phyloP scores from a whole-genome alignment of 1,140 invertebrate species.

The Drosophila insularis region DNA sequence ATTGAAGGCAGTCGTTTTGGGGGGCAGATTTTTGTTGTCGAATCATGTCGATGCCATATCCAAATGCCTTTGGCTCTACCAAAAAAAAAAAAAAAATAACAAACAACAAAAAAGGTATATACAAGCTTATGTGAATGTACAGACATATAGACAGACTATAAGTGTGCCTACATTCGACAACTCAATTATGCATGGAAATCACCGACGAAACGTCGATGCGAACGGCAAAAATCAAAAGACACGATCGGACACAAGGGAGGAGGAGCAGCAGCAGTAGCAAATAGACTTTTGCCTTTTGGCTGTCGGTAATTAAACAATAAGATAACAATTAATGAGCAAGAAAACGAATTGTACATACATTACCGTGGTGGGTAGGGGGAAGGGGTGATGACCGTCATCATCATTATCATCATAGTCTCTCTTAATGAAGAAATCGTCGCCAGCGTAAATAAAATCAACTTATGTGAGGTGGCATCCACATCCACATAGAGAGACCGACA shows the following conservation, averaged over 20 bases:
- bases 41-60: constrained; percentile 25
- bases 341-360: constrained; percentile 1
- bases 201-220: constrained; percentile 5
- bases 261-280: not conserved
- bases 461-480: constrained; percentile 32
- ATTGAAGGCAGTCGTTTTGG: not conserved
- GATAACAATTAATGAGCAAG: constrained; percentile 47
- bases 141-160: not conserved
- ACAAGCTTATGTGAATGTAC: not conserved
- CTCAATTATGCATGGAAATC: constrained; percentile 37
- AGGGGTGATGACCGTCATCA: not conserved
- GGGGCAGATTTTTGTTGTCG: constrained; percentile 17
- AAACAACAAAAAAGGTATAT: not conserved
- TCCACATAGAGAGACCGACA: not conserved
- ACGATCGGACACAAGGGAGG: not conserved
- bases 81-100: no score
- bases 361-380: not conserved
- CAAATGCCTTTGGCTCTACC: constrained; percentile 31
- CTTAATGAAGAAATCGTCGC: constrained; percentile 32
- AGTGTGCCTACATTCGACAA: constrained; percentile 16
- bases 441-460: constrained; percentile 24
- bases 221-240: constrained; percentile 47
- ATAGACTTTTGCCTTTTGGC: not conserved
- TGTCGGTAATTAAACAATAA: constrained; percentile 38
- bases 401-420: not conserved